These are phyloP conservation scores for Spondyliosoma cantharus DNA, from an alignment of 2,797 vertebrate species.

Conservation along the genomic window DNA sequence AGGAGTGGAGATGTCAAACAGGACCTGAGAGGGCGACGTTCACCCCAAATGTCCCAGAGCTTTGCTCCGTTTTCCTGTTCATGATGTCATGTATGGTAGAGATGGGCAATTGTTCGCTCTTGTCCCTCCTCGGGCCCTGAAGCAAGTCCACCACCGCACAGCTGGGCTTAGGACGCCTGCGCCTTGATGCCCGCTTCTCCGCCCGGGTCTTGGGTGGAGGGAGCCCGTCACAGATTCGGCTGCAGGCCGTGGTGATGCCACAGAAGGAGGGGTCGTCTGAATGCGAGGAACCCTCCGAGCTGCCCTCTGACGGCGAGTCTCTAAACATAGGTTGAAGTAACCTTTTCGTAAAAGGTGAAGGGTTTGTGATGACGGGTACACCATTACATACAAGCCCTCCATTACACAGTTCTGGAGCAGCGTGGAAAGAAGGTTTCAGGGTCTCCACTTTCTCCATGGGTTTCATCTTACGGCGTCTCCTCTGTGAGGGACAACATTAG, in stretches of 20 bases:
- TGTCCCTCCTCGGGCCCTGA: conserved; percentile 78
- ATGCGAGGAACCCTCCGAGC: conserved; percentile 93
- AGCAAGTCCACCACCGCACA: conserved; percentile 87
- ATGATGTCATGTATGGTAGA: conserved; percentile 73
- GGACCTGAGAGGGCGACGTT: conserved; percentile 70
- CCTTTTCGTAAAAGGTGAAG: conserved; percentile 28
- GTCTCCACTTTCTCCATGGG: conserved; percentile 69
- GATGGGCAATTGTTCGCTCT: conserved; percentile 37
- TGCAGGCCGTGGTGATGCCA: conserved; percentile 90
- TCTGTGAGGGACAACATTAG: conserved; percentile 56
- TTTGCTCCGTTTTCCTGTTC: conserved; percentile 60
- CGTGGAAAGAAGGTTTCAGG: conserved; percentile 61
- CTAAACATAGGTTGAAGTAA: conserved; percentile 68
- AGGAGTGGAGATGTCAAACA: conserved; percentile 43
- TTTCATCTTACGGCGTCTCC: conserved; percentile 73
- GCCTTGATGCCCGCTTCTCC: conserved; percentile 86
- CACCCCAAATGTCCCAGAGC: conserved; percentile 60
- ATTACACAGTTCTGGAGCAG: conserved; percentile 61
- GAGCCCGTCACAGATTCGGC: conserved; percentile 90
- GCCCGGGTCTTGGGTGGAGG: conserved; percentile 79
- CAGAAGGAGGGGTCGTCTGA: conserved; percentile 96
- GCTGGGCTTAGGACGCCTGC: conserved; percentile 84
- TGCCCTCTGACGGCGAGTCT: conserved; percentile 89
- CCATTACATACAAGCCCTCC: conserved; percentile 59
- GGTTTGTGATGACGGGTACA: conserved; percentile 29